Percentiles rank a stretch among this genome's conserved stretches.
These are phyloP conservation scores for Meriones unguiculatus DNA, from an alignment of 2,113 vertebrate genomes.

Conservation along the genomic window DNA sequence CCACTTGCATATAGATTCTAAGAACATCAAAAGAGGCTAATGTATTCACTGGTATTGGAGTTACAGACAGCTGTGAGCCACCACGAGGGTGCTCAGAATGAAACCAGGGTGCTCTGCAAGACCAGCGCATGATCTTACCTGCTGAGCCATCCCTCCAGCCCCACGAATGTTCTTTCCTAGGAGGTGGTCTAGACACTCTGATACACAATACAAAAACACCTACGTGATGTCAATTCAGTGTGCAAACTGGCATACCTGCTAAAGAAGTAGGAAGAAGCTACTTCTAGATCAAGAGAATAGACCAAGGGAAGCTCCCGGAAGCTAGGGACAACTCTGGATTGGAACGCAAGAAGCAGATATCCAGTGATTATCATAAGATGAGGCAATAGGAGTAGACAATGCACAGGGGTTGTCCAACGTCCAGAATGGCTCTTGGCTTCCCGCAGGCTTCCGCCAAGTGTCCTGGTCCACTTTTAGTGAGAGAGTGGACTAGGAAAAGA, in stretches of 20 bases:
- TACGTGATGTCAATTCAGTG: background rate
- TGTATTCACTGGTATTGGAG: background rate
- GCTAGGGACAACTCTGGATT: background rate
- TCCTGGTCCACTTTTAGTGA: background rate
- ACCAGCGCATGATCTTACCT: background rate
- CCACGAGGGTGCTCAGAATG: background rate
- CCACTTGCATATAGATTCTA: background rate
- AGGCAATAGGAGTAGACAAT: background rate
- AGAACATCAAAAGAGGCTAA: no score
- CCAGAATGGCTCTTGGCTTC: background rate
- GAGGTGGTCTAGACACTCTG: background rate
- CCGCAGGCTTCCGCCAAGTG: background rate
- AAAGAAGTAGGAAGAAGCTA: background rate
- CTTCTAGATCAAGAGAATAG: background rate
- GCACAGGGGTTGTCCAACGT: background rate
- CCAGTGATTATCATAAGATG: background rate
- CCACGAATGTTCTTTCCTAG: background rate
- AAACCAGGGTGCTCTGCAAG: background rate
- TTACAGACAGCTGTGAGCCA: background rate
- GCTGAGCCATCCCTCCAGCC: background rate
- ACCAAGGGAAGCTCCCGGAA: background rate
- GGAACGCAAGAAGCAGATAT: background rate
- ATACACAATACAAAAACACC: background rate
- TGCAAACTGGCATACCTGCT: background rate
- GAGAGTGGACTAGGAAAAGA: background rate